Evolutionary conservation across 2,797 vertebrate species (phyloP).

Genomic region (Sparus aurata): DNA sequence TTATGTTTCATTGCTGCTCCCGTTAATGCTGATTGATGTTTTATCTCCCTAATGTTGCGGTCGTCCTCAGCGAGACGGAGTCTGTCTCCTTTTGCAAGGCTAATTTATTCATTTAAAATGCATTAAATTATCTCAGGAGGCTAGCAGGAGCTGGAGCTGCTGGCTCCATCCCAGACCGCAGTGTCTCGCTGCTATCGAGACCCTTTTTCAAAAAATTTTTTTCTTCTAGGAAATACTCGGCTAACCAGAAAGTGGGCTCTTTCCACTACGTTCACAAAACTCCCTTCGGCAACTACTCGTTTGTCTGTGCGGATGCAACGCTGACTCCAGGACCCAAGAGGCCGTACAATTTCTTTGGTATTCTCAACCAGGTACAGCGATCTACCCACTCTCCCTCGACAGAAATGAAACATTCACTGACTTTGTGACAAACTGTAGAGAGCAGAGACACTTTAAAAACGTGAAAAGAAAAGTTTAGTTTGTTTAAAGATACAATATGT

Average conservation of each 20-base stretch:
- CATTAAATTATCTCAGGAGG: constrained; percentile 40
- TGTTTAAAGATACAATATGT: too few species aligned
- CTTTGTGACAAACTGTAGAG: neutral
- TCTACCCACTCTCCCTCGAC: neutral
- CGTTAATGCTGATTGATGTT: constrained; percentile 50
- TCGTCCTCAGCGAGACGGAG: constrained; percentile 34
- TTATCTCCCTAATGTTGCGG: constrained; percentile 32
- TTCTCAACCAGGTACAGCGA: constrained; percentile 90
- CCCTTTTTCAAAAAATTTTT: constrained; percentile 6
- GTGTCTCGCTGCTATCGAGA: constrained; percentile 5
- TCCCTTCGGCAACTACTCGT: constrained; percentile 97
- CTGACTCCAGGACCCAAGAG: constrained; percentile 94
- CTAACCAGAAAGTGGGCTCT: constrained; percentile 91
- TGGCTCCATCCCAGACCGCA: constrained; percentile 23
- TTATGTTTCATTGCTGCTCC: constrained; percentile 32
- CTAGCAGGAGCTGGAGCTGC: constrained; percentile 12
- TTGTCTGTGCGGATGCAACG: constrained; percentile 95
- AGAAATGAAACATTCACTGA: neutral
- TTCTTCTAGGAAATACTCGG: constrained; percentile 92
- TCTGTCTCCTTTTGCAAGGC: constrained; percentile 6
- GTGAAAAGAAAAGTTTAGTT: too few species aligned
- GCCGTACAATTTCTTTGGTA: constrained; percentile 97
- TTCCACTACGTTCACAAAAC: constrained; percentile 94
- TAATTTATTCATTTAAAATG: constrained; percentile 51
- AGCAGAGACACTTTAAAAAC: neutral